These are phyloP conservation scores for Gymnoscopelus microlampas DNA, from an alignment of 2,797 vertebrate genomes.

Conservation along the genomic window DNA sequence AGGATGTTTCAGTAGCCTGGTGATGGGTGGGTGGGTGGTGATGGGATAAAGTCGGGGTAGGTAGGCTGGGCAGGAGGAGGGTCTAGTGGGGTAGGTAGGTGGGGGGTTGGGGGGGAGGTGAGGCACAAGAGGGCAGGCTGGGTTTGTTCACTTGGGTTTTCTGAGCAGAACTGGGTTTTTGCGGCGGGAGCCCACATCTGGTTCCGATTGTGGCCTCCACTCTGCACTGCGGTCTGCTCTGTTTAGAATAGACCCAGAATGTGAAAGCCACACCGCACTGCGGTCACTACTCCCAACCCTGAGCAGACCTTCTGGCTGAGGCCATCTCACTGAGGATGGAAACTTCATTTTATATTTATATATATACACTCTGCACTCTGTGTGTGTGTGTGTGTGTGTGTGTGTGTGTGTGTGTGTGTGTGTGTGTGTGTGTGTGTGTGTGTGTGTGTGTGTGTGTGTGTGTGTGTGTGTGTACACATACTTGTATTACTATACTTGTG, in stretches of 20 bases:
- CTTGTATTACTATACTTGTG: not conserved
- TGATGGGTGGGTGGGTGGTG: too few species aligned
- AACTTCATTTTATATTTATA: constrained; percentile 74
- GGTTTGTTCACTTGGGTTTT: constrained; percentile 30
- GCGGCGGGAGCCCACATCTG: constrained; percentile 78
- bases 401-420: constrained; percentile 1
- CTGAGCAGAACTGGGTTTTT: constrained; percentile 52
- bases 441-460: constrained; percentile 5
- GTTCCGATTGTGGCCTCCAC: constrained; percentile 82
- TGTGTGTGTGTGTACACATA: constrained; percentile 1
- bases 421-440: constrained; percentile 2
- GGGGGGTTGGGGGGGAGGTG: constrained; percentile 10
- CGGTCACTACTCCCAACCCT: constrained; percentile 76
- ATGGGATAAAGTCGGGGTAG: too few species aligned
- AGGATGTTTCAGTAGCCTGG: too few species aligned
- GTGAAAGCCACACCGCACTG: constrained; percentile 81
- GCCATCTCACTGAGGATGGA: constrained; percentile 70
- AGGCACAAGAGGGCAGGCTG: not conserved
- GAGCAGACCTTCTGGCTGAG: constrained; percentile 73
- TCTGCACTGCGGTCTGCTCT: constrained; percentile 81
- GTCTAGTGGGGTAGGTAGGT: not conserved
- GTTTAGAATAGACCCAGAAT: constrained; percentile 85
- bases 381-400: constrained; percentile 13
- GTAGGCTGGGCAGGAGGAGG: not conserved
- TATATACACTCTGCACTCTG: constrained; percentile 8